These are phyloP conservation scores for Tupiocoris notatus DNA, from an alignment of 2,888 invertebrate species.

Conservation along the genomic window DNA sequence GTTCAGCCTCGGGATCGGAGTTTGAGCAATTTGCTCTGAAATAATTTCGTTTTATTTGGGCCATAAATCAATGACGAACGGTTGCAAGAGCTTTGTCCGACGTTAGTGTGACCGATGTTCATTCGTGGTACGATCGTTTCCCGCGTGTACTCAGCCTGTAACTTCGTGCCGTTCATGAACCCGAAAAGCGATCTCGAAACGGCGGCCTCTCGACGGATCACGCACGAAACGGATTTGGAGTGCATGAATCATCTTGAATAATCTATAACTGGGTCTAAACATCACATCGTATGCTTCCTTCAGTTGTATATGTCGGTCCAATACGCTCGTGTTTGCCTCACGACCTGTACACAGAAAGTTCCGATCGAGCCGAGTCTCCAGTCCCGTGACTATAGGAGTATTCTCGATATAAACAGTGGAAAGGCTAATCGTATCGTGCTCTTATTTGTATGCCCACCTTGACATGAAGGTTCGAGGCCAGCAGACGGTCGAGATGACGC, in stretches of 20 bases:
- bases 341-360: neutral
- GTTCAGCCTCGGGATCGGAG: no score
- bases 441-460: neutral
- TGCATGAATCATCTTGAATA: constrained; percentile 19
- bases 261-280: constrained; percentile 25
- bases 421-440: neutral
- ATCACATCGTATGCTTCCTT: neutral
- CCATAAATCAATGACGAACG: no score
- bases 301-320: neutral
- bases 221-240: constrained; percentile 18
- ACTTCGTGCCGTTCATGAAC: neutral
- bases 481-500: neutral
- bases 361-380: neutral
- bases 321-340: neutral
- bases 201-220: constrained; percentile 15
- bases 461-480: neutral
- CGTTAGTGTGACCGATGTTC: neutral
- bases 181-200: neutral
- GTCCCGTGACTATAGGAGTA: no score
- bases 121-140: neutral
- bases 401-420: neutral
- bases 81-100: neutral
- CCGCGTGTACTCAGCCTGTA: neutral
- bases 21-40: no score
- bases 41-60: no score